Percentiles rank a stretch among this genome's conserved stretches.
These are phyloP conservation scores for Drosophila infuscata DNA, from an alignment of 2,888 invertebrate species.

Conservation along the genomic window DNA sequence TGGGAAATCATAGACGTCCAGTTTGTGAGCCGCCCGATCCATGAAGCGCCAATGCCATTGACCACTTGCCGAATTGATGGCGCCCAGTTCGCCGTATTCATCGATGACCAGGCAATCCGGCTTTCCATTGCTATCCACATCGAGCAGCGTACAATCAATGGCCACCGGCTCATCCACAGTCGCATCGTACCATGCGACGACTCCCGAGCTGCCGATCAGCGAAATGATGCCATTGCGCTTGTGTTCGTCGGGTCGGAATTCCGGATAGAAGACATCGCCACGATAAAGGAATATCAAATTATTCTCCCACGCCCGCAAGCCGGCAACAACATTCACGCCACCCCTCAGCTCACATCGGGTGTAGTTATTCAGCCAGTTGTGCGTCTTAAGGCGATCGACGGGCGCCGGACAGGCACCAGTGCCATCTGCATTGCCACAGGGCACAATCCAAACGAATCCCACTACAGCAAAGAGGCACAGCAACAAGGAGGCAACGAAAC, in stretches of 20 bases:
- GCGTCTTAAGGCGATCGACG: constrained; percentile 87
- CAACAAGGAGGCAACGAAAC: constrained; percentile 90
- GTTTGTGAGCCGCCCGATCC: constrained; percentile 83
- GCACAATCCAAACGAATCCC: constrained; percentile 91
- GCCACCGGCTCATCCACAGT: constrained; percentile 89
- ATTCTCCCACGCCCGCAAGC: constrained; percentile 88
- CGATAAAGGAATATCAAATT: constrained; percentile 91
- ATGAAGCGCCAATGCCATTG: constrained; percentile 86
- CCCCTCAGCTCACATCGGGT: constrained; percentile 90
- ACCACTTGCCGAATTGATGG: constrained; percentile 88
- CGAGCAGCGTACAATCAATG: constrained; percentile 90
- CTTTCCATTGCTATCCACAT: constrained; percentile 90
- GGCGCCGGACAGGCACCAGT: constrained; percentile 88
- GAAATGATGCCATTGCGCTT: constrained; percentile 88
- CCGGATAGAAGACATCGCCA: constrained; percentile 88
- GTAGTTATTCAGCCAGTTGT: constrained; percentile 89
- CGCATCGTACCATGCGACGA: constrained; percentile 90
- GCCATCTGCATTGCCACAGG: constrained; percentile 87
- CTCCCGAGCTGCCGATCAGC: constrained; percentile 89
- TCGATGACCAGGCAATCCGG: constrained; percentile 92
- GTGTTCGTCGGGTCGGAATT: constrained; percentile 84
- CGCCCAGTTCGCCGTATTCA: constrained; percentile 88
- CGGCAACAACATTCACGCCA: constrained; percentile 89
- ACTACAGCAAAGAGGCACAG: constrained; percentile 90
- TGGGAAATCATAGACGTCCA: constrained; percentile 89